Evolutionary conservation across 2,797 vertebrate species (phyloP).

Genomic region (Chiroxiphia lanceolata): DNA sequence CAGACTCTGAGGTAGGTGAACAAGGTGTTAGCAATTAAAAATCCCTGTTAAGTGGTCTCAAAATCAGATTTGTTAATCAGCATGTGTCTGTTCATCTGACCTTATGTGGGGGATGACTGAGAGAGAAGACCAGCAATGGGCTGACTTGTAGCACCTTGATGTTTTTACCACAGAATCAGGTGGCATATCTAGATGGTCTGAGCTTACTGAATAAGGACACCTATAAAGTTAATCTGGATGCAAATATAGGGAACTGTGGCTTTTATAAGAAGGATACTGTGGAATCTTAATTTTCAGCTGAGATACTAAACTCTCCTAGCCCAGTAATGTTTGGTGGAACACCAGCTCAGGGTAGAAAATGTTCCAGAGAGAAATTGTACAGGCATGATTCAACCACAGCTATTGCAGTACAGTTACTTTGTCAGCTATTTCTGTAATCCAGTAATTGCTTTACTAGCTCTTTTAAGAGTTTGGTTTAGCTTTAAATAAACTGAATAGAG

Average conservation of each 20-base stretch:
- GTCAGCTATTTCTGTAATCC: neutral
- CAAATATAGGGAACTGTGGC: neutral
- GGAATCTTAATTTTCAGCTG: neutral
- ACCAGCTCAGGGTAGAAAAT: neutral
- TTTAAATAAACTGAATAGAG: neutral
- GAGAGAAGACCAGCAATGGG: neutral
- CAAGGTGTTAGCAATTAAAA: neutral
- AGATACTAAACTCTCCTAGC: neutral
- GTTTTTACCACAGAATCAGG: neutral
- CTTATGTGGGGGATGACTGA: neutral
- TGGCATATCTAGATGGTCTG: neutral
- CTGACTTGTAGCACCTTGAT: neutral
- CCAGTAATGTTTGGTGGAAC: neutral
- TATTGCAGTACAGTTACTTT: neutral
- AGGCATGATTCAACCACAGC: neutral
- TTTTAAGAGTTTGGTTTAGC: neutral
- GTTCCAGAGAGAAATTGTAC: neutral
- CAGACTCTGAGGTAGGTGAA: neutral
- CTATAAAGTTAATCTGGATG: neutral
- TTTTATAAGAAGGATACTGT: neutral
- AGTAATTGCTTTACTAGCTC: neutral
- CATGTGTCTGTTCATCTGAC: neutral
- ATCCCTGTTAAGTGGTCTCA: neutral
- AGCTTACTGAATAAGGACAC: neutral
- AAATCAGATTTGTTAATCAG: neutral